Evolutionary conservation across 92 coral and sea anemone species (phyloP), one percentile per base, ranked within the genome.

Genomic region (Blastomussa wellsi): DNA sequence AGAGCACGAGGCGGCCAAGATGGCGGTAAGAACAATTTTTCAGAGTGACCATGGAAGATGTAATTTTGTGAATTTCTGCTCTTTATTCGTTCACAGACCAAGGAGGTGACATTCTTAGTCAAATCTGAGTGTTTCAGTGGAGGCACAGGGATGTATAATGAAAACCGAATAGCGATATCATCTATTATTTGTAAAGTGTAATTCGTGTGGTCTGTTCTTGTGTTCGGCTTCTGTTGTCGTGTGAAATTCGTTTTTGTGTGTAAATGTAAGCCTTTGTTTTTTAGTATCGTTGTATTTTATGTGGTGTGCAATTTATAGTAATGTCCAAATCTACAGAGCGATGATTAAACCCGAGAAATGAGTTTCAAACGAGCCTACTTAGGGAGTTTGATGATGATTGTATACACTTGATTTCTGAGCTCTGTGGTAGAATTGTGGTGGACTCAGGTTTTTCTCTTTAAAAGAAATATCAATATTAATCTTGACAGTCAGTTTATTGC

Each of bases 391-490:
- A 73, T 37, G 16, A 16, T 83, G 87, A 83, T 74, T 74, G 48
- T 24, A 15, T 74, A 74, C 87, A 83, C 87, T 83, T 83, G 87
- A 83, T 83, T 83, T 83, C 87, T 83, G 87, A 83, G 87, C 87
- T 83, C 87, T 83, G 74, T 71, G 22, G 44, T 53, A 19, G 53
- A 8, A 49, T 15, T 49, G 44, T 39, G 44, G 44, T 39, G 44
- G 44, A 39, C 4, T 39, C 44, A 39, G 44, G 44, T 3, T 39
- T 39, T 39, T 39, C 7, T 7, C 44, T 39, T 39, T 39, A 39
- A 39, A 44, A 44, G 49, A 10, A 44, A 44, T 8, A 44, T 44
- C 12, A 44, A 10, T 44, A 13, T 44, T 44, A 44, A 8, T 44
- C 49, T 44, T 44, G 7, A 13, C 12, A 3, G 44, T 41, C 44